phyloP scores from a whole-genome alignment of 92 coral and sea anemone genomes.

The Phymanthus crucifer region DNA sequence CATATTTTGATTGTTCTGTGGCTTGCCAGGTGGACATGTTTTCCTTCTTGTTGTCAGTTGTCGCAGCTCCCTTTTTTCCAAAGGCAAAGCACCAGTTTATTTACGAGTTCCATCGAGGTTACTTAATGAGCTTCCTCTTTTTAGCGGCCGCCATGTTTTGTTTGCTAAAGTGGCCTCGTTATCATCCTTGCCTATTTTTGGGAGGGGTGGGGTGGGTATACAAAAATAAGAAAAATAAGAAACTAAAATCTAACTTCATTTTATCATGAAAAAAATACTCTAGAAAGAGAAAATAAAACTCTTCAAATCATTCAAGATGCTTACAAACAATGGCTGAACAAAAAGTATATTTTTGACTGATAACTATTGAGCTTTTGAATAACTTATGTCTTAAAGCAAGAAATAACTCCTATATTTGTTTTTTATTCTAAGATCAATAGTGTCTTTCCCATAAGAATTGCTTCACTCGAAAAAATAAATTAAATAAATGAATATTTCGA shows the following conservation, averaged over 20 bases:
- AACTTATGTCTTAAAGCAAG: too few species aligned
- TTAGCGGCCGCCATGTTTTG: constrained; percentile 42
- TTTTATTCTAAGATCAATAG: too few species aligned
- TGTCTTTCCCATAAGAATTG: too few species aligned
- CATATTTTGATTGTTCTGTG: constrained; percentile 86
- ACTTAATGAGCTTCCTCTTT: constrained; percentile 43
- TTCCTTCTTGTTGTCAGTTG: constrained; percentile 21
- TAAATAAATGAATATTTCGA: neutral
- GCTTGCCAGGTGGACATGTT: constrained; percentile 86
- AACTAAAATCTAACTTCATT: neutral
- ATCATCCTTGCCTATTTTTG: neutral
- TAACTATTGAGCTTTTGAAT: too few species aligned
- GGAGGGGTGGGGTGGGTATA: constrained; percentile 8
- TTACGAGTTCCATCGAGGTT: constrained; percentile 18
- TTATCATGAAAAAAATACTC: constrained; percentile 5
- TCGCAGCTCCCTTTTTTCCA: neutral
- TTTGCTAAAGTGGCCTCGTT: constrained; percentile 41
- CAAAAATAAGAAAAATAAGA: neutral
- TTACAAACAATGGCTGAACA: too few species aligned
- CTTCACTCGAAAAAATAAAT: too few species aligned
- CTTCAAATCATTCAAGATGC: too few species aligned
- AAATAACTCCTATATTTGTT: too few species aligned
- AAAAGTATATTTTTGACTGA: too few species aligned
- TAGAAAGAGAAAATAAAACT: too few species aligned
- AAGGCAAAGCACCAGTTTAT: constrained; percentile 6